Conservation (phyloP, 92 coral and sea anemone species). For the Paragorgia papillata region DNA sequence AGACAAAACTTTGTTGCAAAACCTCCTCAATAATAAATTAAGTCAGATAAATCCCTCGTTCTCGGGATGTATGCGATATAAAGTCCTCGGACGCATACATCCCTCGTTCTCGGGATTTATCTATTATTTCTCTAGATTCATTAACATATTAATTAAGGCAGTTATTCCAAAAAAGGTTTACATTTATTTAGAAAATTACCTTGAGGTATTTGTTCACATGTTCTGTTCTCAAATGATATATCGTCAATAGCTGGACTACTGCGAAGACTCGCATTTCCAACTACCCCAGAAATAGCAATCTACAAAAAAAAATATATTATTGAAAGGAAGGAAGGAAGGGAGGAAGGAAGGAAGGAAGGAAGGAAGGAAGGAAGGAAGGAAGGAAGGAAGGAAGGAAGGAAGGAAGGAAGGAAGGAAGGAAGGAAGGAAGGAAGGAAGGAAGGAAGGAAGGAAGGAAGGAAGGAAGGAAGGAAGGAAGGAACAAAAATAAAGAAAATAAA, state of each 20-base stretch:
- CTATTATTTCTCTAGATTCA: no score
- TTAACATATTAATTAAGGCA: no score
- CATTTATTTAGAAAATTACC: no score
- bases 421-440: background rate
- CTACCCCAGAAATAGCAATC: background rate
- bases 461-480: background rate
- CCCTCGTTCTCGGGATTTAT: no score
- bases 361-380: constrained; percentile 1
- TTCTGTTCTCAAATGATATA: background rate
- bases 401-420: background rate
- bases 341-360: background rate
- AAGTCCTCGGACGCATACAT: no score
- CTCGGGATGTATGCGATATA: no score
- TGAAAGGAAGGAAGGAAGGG: background rate
- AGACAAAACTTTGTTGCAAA: no score
- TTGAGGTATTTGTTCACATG: background rate
- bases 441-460: background rate
- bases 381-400: constrained; percentile 4
- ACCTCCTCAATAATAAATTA: no score
- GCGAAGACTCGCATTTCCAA: background rate
- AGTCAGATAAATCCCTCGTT: no score
- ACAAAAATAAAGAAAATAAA: no score
- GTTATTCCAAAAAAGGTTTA: no score
- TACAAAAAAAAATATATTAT: background rate
- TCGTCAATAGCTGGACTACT: constrained; percentile 8